phyloP scores from a whole-genome alignment of 2,797 vertebrate species.

The Tauraco hartlaubi region DNA sequence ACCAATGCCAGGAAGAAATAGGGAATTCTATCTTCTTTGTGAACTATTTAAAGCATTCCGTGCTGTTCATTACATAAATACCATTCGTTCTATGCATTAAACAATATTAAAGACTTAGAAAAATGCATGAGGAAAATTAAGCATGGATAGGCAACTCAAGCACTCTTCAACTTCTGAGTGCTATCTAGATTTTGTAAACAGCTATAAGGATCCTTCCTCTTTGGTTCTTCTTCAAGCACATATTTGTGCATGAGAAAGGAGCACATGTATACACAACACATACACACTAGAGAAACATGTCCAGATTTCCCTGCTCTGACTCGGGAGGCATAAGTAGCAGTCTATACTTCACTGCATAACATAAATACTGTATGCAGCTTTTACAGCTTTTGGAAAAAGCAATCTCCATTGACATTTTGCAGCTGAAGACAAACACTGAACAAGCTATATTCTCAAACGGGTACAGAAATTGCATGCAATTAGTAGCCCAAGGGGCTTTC shows the following conservation, averaged over 20 bases:
- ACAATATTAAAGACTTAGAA: background rate
- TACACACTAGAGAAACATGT: background rate
- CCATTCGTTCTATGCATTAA: background rate
- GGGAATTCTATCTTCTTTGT: background rate
- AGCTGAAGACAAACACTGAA: background rate
- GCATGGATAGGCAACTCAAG: background rate
- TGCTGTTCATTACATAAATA: background rate
- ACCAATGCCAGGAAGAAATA: background rate
- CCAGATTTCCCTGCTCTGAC: background rate
- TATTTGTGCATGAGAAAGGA: background rate
- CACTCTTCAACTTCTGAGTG: background rate
- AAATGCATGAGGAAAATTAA: constrained; percentile 1
- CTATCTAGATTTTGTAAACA: background rate
- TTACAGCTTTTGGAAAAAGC: background rate
- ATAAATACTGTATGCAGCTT: background rate
- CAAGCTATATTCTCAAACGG: background rate
- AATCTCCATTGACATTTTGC: background rate
- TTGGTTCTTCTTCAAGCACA: background rate
- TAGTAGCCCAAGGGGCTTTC: background rate
- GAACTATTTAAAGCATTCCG: background rate
- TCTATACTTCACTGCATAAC: background rate
- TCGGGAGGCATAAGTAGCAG: background rate
- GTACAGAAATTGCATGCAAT: background rate
- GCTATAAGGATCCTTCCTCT: background rate
- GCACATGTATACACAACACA: background rate